Conservation (phyloP, 2,797 vertebrate genomes). For the Phylloscopus collybita region DNA sequence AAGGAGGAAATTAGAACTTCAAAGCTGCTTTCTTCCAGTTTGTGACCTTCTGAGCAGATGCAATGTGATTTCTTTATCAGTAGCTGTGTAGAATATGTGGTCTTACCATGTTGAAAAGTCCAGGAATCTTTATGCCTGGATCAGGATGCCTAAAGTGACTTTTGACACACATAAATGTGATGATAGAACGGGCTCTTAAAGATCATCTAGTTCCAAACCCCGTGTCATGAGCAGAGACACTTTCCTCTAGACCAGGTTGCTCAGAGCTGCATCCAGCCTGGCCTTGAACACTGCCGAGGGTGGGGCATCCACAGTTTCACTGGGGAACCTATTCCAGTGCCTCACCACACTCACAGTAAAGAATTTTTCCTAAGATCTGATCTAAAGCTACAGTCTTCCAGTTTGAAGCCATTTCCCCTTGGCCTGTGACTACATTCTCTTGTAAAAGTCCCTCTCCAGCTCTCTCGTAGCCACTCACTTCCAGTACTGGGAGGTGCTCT, state of each 20-base stretch:
- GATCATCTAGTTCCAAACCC: neutral
- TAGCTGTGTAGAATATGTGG: neutral
- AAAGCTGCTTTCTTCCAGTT: neutral
- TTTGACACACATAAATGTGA: neutral
- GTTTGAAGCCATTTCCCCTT: neutral
- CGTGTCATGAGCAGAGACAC: no score
- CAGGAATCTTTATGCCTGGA: neutral
- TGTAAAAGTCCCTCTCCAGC: neutral
- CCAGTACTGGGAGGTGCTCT: neutral
- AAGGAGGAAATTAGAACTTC: neutral
- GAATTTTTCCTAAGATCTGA: neutral
- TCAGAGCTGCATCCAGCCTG: neutral
- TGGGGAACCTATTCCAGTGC: neutral
- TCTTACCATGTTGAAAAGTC: neutral
- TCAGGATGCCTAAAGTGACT: neutral
- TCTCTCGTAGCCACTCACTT: accelerated
- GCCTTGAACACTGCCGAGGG: neutral
- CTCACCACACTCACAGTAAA: neutral
- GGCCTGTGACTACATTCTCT: neutral
- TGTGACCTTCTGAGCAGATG: neutral
- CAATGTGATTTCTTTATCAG: neutral
- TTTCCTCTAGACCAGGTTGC: neutral
- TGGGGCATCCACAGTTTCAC: neutral
- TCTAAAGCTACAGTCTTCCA: neutral
- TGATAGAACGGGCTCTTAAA: neutral